These are phyloP conservation scores for Intellagama lesueurii DNA, from an alignment of 2,797 vertebrate species.

Conservation along the genomic window DNA sequence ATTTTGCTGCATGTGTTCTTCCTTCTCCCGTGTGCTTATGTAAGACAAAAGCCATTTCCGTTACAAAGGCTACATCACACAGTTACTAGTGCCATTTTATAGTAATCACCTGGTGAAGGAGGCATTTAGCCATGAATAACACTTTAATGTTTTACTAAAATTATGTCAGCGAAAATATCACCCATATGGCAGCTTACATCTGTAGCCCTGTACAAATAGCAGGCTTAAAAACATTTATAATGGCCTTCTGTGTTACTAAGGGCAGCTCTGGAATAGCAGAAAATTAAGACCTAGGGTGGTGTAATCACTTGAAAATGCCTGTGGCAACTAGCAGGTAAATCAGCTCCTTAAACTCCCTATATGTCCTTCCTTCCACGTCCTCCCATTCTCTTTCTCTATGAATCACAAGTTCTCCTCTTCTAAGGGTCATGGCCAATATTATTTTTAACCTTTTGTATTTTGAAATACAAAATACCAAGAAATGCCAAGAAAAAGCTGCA, in stretches of 20 bases:
- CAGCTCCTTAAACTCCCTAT: neutral
- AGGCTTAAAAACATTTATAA: conserved; percentile 51
- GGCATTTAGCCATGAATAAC: conserved; percentile 40
- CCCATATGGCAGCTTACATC: conserved; percentile 52
- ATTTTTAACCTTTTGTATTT: neutral
- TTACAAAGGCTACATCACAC: conserved; percentile 2
- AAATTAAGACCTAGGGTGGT: conserved; percentile 51
- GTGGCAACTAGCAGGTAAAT: conserved; percentile 57
- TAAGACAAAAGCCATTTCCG: conserved; percentile 40
- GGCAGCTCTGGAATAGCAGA: conserved; percentile 50
- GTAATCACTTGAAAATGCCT: conserved; percentile 57
- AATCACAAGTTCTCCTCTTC: neutral
- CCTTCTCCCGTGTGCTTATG: conserved; percentile 13
- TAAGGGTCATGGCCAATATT: neutral
- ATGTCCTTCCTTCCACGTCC: neutral
- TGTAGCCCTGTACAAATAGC: conserved; percentile 50
- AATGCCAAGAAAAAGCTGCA: neutral
- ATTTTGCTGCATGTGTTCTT: no score
- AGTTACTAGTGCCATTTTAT: conserved; percentile 26
- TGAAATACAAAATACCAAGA: neutral
- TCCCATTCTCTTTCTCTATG: neutral
- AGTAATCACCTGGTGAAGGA: conserved; percentile 21
- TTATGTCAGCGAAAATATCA: conserved; percentile 51
- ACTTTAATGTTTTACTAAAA: conserved; percentile 46
- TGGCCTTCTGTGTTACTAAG: conserved; percentile 51